Percentiles rank a stretch among this genome's conserved stretches.
phyloP scores from a whole-genome alignment of 2,113 vertebrate genomes.

The Clinocottus analis region DNA sequence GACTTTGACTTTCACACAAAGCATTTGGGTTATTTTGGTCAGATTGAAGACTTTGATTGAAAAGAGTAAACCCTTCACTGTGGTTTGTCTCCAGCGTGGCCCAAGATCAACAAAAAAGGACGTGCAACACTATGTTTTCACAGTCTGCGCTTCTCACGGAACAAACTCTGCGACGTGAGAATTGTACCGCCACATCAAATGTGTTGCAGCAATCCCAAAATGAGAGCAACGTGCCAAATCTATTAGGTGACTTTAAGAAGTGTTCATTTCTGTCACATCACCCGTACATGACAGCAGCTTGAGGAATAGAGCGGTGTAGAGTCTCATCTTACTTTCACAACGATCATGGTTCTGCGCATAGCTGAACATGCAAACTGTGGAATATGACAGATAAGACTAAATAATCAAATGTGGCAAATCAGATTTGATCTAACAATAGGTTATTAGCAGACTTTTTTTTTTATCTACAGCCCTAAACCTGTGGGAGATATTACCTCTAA shows the following conservation, averaged over 20 bases:
- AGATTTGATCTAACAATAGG: conserved; percentile 25
- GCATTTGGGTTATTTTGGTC: conserved; percentile 31
- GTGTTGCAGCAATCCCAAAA: conserved; percentile 65
- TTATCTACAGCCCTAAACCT: conserved; percentile 7
- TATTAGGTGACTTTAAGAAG: conserved; percentile 45
- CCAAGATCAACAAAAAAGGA: conserved; percentile 55
- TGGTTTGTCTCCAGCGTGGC: conserved; percentile 47
- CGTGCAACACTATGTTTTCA: conserved; percentile 45
- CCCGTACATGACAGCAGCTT: conserved; percentile 26
- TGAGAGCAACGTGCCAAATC: conserved; percentile 54
- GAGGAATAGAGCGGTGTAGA: conserved; percentile 32
- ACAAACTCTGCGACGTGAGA: conserved; percentile 59
- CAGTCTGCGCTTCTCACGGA: conserved; percentile 28
- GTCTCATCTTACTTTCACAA: neutral
- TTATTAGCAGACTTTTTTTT: conserved; percentile 18
- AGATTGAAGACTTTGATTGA: conserved; percentile 43
- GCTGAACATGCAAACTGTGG: conserved; percentile 25
- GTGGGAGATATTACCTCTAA: neutral
- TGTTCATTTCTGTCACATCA: conserved; percentile 39
- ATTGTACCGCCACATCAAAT: conserved; percentile 61
- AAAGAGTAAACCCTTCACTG: conserved; percentile 55
- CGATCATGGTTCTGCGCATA: neutral
- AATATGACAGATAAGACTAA: conserved; percentile 34
- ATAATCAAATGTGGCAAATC: conserved; percentile 13
- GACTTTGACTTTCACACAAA: conserved; percentile 39